These are phyloP conservation scores for Channa argus DNA, from an alignment of 2,113 vertebrate genomes.

Conservation along the genomic window DNA sequence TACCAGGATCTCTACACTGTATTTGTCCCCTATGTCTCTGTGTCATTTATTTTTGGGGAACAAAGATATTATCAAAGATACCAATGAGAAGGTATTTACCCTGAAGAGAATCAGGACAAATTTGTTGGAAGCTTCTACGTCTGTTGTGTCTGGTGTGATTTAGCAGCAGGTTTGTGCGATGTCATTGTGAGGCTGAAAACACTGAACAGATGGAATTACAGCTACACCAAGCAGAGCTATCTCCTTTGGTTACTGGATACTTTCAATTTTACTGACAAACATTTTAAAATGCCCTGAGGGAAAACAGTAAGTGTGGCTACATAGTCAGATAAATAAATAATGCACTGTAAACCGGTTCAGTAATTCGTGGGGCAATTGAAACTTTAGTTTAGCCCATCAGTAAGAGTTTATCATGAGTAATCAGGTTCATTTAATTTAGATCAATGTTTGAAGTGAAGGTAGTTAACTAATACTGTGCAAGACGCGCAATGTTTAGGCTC, in stretches of 20 bases:
- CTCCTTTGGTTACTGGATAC: constrained; percentile 25
- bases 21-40: no score
- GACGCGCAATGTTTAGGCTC: no score
- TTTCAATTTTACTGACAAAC: background rate
- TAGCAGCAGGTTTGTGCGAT: background rate
- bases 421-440: no score
- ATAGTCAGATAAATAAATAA: background rate
- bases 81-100: no score
- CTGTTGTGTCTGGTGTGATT: background rate
- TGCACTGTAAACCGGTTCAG: background rate
- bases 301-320: constrained; percentile 16
- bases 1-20: no score
- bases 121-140: background rate
- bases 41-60: no score
- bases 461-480: no score
- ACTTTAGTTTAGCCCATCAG: no score
- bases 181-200: constrained; percentile 5
- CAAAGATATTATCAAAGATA: no score
- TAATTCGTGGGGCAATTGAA: no score
- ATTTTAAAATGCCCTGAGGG: constrained; percentile 27
- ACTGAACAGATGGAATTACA: constrained; percentile 14
- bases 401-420: no score
- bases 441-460: no score
- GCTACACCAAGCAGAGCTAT: background rate
- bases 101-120: background rate